Evolutionary conservation across 2,113 vertebrate genomes (phyloP).

Genomic region (Pterocles burchelli): DNA sequence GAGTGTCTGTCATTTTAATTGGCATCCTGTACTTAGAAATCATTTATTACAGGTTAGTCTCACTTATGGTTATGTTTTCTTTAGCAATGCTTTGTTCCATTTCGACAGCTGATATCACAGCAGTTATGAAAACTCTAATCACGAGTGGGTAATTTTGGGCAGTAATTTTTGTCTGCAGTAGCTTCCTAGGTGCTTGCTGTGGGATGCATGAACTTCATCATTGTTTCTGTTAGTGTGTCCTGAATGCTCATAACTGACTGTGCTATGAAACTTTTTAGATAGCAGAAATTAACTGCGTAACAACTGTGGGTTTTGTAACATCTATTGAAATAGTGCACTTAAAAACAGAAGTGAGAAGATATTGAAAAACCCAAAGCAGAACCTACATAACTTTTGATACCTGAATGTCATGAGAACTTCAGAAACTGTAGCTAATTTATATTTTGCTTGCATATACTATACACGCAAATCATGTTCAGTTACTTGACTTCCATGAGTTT

Average conservation of each 20-base stretch:
- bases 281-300: not conserved
- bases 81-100: not conserved
- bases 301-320: not conserved
- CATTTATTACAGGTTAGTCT: not conserved
- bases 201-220: not conserved
- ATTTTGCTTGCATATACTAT: not conserved
- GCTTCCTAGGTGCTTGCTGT: not conserved
- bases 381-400: not conserved
- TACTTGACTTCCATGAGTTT: not conserved
- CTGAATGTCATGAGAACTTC: not conserved
- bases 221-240: not conserved
- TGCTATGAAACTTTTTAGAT: not conserved
- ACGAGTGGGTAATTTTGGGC: not conserved
- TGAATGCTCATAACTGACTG: not conserved
- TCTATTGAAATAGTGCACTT: not conserved
- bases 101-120: not conserved
- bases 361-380: not conserved
- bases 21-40: not conserved
- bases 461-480: not conserved
- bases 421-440: not conserved
- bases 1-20: not conserved
- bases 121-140: not conserved
- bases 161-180: not conserved
- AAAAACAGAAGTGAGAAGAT: not conserved
- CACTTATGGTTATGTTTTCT: not conserved